These are phyloP conservation scores for Ganaspis brasiliensis DNA, from an alignment of 2,888 invertebrate species.

Conservation along the genomic window DNA sequence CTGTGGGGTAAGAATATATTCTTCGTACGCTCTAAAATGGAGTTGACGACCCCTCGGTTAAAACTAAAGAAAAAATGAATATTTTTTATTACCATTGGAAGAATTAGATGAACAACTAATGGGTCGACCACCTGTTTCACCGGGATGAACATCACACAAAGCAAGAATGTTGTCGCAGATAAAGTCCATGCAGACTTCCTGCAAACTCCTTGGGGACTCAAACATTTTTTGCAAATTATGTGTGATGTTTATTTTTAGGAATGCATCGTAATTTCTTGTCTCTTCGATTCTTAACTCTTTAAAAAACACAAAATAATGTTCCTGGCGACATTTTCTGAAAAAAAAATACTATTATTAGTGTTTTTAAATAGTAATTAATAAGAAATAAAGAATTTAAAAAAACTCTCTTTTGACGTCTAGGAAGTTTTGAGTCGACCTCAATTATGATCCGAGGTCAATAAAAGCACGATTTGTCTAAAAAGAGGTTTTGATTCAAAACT, in stretches of 20 bases:
- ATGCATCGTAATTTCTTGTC: slow-evolving; percentile 23
- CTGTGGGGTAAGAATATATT: too few relatives aligned
- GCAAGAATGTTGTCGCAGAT: slow-evolving; percentile 85
- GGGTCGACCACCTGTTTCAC: slow-evolving; percentile 66
- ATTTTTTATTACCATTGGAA: slow-evolving; percentile 57
- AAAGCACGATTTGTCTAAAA: neutral
- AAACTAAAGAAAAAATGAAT: neutral
- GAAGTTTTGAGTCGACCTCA: neutral
- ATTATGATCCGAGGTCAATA: neutral
- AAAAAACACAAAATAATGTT: neutral
- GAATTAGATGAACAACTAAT: slow-evolving; percentile 49
- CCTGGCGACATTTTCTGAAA: neutral
- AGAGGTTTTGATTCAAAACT: neutral
- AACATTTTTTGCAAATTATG: slow-evolving; percentile 80
- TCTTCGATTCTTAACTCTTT: neutral
- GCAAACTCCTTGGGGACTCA: slow-evolving; percentile 84
- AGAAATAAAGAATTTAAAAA: neutral
- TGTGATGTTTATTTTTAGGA: neutral
- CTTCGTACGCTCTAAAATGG: too few relatives aligned
- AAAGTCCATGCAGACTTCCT: slow-evolving; percentile 85
- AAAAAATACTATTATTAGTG: too few relatives aligned
- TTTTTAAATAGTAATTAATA: neutral
- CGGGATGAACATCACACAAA: slow-evolving; percentile 81
- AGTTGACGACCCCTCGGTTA: too few relatives aligned
- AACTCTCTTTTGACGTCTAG: too few relatives aligned